Conservation (phyloP, 92 coral and sea anemone species). For the Galaxea fascicularis region DNA sequence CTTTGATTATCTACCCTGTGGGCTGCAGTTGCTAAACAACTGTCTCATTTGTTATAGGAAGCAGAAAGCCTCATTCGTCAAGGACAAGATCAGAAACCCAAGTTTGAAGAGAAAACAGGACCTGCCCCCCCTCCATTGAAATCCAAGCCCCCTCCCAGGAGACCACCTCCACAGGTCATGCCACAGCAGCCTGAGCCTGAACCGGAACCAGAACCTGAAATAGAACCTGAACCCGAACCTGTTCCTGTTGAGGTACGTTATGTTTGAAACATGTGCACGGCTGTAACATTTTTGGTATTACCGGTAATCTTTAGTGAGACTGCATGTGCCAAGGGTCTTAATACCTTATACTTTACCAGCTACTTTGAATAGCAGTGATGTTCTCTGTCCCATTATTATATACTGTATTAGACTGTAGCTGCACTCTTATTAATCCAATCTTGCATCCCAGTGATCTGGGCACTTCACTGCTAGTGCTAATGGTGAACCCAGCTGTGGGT, state of each 20-base stretch:
- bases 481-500: no score
- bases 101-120: constrained; percentile 69
- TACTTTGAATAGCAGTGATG: no score
- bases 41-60: constrained; percentile 47
- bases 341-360: no score
- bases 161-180: constrained; percentile 68
- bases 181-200: constrained; percentile 71
- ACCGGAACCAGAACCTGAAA: constrained; percentile 81
- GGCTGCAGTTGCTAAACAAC: background rate
- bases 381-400: no score
- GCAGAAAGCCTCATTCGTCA: constrained; percentile 83
- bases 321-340: no score
- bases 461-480: no score
- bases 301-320: no score
- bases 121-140: constrained; percentile 78
- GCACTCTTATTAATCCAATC: no score
- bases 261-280: no score
- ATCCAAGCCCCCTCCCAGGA: constrained; percentile 70
- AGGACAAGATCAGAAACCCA: constrained; percentile 84
- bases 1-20: background rate
- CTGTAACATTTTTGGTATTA: no score
- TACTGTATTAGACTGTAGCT: no score
- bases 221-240: constrained; percentile 74
- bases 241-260: background rate
- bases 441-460: no score